Evolutionary conservation across 2,888 invertebrate species (phyloP).

Genomic region (Biston stratarius): DNA sequence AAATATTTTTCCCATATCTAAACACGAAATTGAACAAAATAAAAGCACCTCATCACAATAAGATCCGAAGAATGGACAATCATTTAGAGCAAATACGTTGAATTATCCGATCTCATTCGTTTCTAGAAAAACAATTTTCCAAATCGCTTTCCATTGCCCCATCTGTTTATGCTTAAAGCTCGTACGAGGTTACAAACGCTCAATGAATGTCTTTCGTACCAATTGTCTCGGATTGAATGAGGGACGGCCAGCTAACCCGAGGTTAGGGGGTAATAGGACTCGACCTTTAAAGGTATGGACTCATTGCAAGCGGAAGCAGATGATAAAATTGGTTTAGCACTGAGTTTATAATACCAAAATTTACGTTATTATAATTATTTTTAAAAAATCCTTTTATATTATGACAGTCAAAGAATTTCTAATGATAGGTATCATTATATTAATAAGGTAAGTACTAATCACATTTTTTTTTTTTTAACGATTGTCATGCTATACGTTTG

Average conservation of each 20-base stretch:
- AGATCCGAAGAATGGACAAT: slow-evolving; percentile 34
- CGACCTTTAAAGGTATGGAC: slow-evolving; percentile 19
- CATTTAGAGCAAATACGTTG: slow-evolving; percentile 38
- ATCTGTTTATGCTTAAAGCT: slow-evolving; percentile 59
- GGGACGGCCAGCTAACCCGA: slow-evolving; percentile 45
- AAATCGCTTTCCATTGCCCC: slow-evolving; percentile 57
- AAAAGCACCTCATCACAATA: slow-evolving; percentile 28
- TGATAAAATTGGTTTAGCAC: background rate
- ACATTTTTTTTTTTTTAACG: no score
- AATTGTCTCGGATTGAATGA: slow-evolving; percentile 55
- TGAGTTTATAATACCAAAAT: background rate
- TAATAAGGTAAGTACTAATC: no score
- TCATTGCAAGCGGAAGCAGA: background rate
- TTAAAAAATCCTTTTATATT: no score
- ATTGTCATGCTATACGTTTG: no score
- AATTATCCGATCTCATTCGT: slow-evolving; percentile 41
- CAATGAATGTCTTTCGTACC: slow-evolving; percentile 57
- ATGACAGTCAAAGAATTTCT: no score
- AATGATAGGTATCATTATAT: no score
- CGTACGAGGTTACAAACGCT: slow-evolving; percentile 56
- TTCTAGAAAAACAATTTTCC: slow-evolving; percentile 52
- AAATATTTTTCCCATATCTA: background rate
- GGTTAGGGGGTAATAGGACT: slow-evolving; percentile 41
- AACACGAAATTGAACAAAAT: slow-evolving; percentile 1
- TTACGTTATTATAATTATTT: no score